A percentile compares a stretch with the other conserved stretches of the same genome.
These are phyloP conservation scores for Scolopax rusticola DNA, from an alignment of 2,797 vertebrate species.

Conservation along the genomic window DNA sequence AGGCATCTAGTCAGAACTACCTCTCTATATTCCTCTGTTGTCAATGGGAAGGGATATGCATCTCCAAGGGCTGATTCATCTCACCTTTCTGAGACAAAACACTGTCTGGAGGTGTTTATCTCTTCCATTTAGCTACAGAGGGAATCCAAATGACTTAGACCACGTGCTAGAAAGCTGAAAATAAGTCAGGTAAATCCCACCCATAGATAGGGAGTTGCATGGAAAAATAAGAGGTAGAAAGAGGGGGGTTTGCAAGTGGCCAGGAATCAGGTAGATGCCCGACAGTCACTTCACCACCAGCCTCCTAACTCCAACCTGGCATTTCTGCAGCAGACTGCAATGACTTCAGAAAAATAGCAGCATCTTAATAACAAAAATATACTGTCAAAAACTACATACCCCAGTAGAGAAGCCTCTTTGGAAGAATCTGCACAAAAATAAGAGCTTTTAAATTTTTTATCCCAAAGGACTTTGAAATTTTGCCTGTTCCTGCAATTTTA, in stretches of 20 bases:
- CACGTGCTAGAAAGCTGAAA: background rate
- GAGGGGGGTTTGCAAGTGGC: background rate
- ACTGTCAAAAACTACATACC: background rate
- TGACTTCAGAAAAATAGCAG: background rate
- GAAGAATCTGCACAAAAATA: background rate
- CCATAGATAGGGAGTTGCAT: background rate
- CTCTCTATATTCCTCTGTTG: background rate
- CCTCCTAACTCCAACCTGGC: background rate
- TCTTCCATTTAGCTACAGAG: conserved; percentile 5
- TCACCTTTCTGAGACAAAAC: conserved; percentile 10
- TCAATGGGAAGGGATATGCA: background rate
- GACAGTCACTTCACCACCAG: background rate
- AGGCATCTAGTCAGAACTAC: background rate
- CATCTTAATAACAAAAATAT: background rate
- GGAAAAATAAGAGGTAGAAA: background rate
- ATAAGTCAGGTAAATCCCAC: background rate
- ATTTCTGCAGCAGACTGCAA: background rate
- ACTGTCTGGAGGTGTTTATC: background rate
- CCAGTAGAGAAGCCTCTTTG: background rate
- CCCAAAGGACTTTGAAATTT: background rate
- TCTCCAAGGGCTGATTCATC: conserved; percentile 24
- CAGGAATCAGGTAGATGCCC: background rate
- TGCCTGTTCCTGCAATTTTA: background rate
- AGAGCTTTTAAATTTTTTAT: background rate
- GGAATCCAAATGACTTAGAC: background rate